Percentiles rank a stretch among this genome's conserved stretches.
Conservation (phyloP, 2,888 invertebrate genomes). For the Chouioia cunea region DNA sequence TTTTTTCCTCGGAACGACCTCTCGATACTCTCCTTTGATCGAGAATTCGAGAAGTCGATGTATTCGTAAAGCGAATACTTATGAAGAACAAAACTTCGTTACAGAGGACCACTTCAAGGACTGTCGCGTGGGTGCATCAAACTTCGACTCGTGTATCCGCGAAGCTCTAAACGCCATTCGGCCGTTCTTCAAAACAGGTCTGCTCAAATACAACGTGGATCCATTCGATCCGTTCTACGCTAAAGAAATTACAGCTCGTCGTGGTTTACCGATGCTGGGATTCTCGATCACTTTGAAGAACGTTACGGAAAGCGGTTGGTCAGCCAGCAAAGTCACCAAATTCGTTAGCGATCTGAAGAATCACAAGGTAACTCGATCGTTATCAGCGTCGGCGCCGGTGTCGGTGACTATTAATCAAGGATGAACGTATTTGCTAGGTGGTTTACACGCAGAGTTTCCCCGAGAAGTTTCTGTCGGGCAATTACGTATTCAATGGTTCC, state of each 20-base stretch:
- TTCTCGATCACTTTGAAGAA: constrained; percentile 80
- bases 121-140: constrained; percentile 74
- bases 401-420: too few relatives aligned
- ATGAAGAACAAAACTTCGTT: constrained; percentile 12
- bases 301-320: constrained; percentile 84
- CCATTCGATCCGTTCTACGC: constrained; percentile 86
- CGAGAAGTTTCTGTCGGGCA: constrained; percentile 81
- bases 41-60: too few relatives aligned
- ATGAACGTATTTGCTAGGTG: too few relatives aligned
- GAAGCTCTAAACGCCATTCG: constrained; percentile 79
- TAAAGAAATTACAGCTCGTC: constrained; percentile 74
- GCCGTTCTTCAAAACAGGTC: constrained; percentile 80
- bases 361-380: constrained; percentile 60
- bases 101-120: constrained; percentile 70
- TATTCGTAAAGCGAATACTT: constrained; percentile 14
- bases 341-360: constrained; percentile 72
- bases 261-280: constrained; percentile 75
- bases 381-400: too few relatives aligned
- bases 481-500: constrained; percentile 76
- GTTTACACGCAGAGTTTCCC: constrained; percentile 87
- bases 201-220: constrained; percentile 79
- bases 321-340: constrained; percentile 80
- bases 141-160: constrained; percentile 81
- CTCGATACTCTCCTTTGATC: too few relatives aligned
- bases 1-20: too few relatives aligned